Evolutionary conservation across 1,140 invertebrate species (phyloP), one percentile per base, ranked within the genome.

Genomic region (Mylabris phalerata): DNA sequence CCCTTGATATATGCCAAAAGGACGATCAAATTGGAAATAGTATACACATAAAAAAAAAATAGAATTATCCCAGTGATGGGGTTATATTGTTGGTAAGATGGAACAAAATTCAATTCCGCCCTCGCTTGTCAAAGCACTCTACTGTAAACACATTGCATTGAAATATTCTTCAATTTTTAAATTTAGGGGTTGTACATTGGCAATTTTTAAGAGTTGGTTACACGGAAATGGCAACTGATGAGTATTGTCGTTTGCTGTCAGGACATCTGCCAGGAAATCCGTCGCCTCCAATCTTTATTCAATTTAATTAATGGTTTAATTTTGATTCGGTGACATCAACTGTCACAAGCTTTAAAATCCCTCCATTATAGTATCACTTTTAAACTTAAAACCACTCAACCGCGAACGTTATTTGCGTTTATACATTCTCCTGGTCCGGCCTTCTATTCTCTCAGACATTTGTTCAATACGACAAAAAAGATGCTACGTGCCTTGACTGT

Each of bases 241-340:
- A 45, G 52, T 55, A 60, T 67, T 67, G 61, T 67, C 55, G 59
- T 47, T 41, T 46, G 61, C 45, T 55, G 55, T 61, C 55, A 55
- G 50, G 63, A 67, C 63, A 63, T 68, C 61, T 64, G 67, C 58
- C 62, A 60, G 64, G 60, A 68, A 60, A 66, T 68, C 64, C 62
- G 62, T 55, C 64, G 60, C 48, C 50, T 55, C 54, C 32, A 57
- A 44, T 51, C 48, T 54, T 65, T 57, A 62, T 65, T 62, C 65
- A 67, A 63, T 67, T 64, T 68, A 68, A 68, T 68, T 68, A 68
- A 68, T 67, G 67, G 64, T 63, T 62, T 65, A 65, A 63, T 67
- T 68, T 61, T 63, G 55, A 66, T 64, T 60, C 57, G 39, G 57
- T 60, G 51, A 52, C 52, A 52, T 61, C 62, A 60, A 60, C 52